Evolutionary conservation across 2,888 invertebrate species (phyloP).

Genomic region (Heterodera filipjevi): DNA sequence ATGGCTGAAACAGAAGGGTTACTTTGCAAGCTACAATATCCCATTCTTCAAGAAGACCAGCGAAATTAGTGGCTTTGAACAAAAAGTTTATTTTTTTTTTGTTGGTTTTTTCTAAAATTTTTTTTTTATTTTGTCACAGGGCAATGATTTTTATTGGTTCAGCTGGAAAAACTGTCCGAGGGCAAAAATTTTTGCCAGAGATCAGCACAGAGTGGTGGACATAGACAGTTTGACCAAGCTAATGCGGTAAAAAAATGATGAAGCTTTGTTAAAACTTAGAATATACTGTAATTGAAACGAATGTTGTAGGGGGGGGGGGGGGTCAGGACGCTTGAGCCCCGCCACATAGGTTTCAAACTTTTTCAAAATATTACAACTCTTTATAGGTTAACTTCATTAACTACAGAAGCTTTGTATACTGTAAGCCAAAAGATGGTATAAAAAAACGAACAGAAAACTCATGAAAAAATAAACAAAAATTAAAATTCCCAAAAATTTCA

Average conservation of each 20-base stretch:
- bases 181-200: constrained; percentile 67
- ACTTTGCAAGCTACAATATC: constrained; percentile 78
- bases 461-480: no score
- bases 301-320: no score
- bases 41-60: constrained; percentile 74
- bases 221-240: constrained; percentile 72
- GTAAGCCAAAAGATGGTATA: no score
- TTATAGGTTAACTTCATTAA: no score
- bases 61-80: constrained; percentile 72
- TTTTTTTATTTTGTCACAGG: constrained; percentile 35
- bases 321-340: no score
- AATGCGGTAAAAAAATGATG: constrained; percentile 67
- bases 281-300: no score
- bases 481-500: no score
- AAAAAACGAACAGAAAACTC: no score
- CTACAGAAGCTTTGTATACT: no score
- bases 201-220: constrained; percentile 71
- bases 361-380: no score
- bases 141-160: constrained; percentile 71
- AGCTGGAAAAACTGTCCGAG: constrained; percentile 71
- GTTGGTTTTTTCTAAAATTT: not conserved
- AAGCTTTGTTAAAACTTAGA: no score
- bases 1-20: constrained; percentile 69
- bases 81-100: constrained; percentile 66
- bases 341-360: no score